Conservation (phyloP, 2,113 vertebrate species). For the Anhinga rufa region DNA sequence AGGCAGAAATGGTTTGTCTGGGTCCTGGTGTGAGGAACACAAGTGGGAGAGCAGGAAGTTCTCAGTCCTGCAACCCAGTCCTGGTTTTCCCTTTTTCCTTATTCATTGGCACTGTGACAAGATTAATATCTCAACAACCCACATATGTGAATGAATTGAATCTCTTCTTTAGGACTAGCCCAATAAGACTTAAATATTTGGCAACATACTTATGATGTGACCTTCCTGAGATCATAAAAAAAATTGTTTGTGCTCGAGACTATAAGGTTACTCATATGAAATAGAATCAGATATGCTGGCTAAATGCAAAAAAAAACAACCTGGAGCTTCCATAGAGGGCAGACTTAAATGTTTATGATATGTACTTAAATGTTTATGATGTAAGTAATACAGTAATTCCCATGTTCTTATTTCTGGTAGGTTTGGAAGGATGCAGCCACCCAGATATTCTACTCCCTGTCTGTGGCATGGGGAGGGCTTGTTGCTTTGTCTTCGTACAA, state of each 20-base stretch:
- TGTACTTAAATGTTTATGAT: background rate
- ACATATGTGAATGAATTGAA: background rate
- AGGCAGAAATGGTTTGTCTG: background rate
- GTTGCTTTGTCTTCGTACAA: conserved; percentile 92
- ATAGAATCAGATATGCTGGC: background rate
- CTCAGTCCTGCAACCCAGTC: background rate
- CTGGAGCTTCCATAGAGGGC: background rate
- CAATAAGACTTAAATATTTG: background rate
- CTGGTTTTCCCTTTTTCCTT: background rate
- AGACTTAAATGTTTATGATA: background rate
- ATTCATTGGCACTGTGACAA: background rate
- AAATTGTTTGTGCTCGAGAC: background rate
- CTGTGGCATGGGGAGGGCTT: conserved; percentile 88
- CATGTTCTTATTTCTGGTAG: conserved; percentile 61
- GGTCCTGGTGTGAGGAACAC: background rate
- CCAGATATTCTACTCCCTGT: conserved; percentile 94
- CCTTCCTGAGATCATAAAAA: background rate
- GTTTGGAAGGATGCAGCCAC: conserved; percentile 97
- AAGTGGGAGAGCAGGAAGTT: background rate
- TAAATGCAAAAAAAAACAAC: background rate
- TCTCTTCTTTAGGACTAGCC: background rate
- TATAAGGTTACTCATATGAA: background rate
- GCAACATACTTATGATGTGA: background rate
- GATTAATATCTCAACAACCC: background rate
- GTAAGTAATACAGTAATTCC: background rate